These are phyloP conservation scores for Proterorhinus semilunaris DNA, from an alignment of 2,113 vertebrate genomes.

Conservation along the genomic window DNA sequence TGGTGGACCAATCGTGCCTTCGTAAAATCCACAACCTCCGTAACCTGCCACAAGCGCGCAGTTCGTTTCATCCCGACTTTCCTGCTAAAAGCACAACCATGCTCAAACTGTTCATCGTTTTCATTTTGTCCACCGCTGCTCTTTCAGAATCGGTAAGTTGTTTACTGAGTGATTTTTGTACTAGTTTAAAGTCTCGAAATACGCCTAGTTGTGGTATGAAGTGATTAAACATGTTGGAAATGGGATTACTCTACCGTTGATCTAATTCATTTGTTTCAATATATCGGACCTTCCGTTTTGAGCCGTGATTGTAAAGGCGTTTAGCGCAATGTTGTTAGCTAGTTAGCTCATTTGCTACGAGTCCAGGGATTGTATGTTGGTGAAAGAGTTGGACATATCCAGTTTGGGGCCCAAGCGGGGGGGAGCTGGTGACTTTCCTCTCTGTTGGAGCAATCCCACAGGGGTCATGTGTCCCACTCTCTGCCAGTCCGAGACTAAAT, in stretches of 20 bases:
- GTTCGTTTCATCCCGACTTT: neutral
- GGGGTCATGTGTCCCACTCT: neutral
- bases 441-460: neutral
- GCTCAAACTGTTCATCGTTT: constrained; percentile 62
- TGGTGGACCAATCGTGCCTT: neutral
- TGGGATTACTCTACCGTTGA: neutral
- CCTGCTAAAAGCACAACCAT: constrained; percentile 46
- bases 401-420: constrained; percentile 32
- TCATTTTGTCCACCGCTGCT: constrained; percentile 64
- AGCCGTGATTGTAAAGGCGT: neutral
- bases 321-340: constrained; percentile 17
- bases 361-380: neutral
- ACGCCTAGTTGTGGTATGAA: too few relatives aligned
- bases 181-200: too few relatives aligned
- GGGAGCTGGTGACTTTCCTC: constrained; percentile 16
- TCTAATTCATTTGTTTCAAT: neutral
- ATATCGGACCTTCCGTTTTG: neutral
- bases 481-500: too few relatives aligned
- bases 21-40: neutral
- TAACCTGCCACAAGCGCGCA: neutral
- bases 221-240: too few relatives aligned
- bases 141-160: constrained; percentile 77
- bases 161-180: neutral
- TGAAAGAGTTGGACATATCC: neutral
- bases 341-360: neutral